phyloP scores from a whole-genome alignment of 2,888 invertebrate species.

The Pterostichus madidus region DNA sequence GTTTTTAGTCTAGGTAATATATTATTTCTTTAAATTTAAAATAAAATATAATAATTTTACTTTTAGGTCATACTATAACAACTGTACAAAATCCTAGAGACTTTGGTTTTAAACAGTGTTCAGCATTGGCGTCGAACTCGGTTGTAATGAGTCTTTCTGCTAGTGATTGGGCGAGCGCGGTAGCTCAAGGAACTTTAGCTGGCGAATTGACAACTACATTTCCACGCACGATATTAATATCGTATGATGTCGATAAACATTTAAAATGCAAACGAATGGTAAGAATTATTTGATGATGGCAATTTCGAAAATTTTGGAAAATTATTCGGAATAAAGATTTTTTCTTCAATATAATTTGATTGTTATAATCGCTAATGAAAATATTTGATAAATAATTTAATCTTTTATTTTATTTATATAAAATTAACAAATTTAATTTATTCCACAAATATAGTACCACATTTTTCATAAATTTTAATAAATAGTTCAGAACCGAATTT shows the following conservation, averaged over 20 bases:
- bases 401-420: too few relatives aligned
- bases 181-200: constrained; percentile 78
- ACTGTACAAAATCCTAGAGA: constrained; percentile 75
- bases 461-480: too few relatives aligned
- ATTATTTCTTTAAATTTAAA: not conserved
- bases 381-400: too few relatives aligned
- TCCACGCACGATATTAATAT: constrained; percentile 76
- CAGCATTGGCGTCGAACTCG: constrained; percentile 76
- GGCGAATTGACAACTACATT: constrained; percentile 79
- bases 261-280: constrained; percentile 73
- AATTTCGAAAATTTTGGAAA: not conserved
- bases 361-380: too few relatives aligned
- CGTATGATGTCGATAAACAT: constrained; percentile 73
- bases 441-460: too few relatives aligned
- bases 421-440: too few relatives aligned
- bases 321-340: too few relatives aligned
- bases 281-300: constrained; percentile 65
- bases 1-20: constrained; percentile 73
- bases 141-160: constrained; percentile 74
- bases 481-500: too few relatives aligned
- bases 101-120: constrained; percentile 73
- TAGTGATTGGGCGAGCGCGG: constrained; percentile 79
- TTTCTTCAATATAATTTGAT: too few relatives aligned
- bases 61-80: constrained; percentile 74
- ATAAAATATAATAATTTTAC: constrained; percentile 57